Percentiles rank a stretch among this genome's conserved stretches.
phyloP scores from a whole-genome alignment of 2,888 invertebrate genomes.

The Mythimna lalbum region DNA sequence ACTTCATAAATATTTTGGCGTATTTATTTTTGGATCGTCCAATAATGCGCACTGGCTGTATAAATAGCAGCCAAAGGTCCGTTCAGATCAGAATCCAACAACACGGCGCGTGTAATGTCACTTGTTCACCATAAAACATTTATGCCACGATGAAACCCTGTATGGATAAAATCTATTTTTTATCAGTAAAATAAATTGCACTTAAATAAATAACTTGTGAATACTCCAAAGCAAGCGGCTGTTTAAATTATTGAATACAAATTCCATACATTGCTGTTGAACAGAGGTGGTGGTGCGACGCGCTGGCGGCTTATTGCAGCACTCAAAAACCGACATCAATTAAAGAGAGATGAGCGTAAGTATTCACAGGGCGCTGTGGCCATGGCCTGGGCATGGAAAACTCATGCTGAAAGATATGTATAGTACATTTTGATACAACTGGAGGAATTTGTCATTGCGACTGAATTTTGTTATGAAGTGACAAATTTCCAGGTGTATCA shows the following conservation, averaged over 20 bases:
- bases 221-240: slow-evolving; percentile 72
- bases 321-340: slow-evolving; percentile 88
- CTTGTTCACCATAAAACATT: slow-evolving; percentile 68
- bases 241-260: slow-evolving; percentile 86
- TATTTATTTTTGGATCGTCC: slow-evolving; percentile 42
- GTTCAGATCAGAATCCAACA: slow-evolving; percentile 58
- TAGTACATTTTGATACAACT: no score
- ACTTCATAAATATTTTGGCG: slow-evolving; percentile 54
- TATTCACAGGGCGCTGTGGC: slow-evolving; percentile 59
- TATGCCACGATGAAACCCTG: slow-evolving; percentile 63
- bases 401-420: slow-evolving; percentile 2
- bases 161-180: slow-evolving; percentile 71
- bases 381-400: slow-evolving; percentile 22
- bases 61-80: slow-evolving; percentile 51
- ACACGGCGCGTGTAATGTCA: slow-evolving; percentile 64
- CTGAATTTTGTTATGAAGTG: no score
- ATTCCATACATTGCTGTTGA: slow-evolving; percentile 83
- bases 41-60: slow-evolving; percentile 42
- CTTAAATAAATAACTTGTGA: slow-evolving; percentile 75
- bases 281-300: slow-evolving; percentile 80
- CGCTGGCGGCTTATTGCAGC: slow-evolving; percentile 82
- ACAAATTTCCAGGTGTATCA: no score
- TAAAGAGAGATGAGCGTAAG: slow-evolving; percentile 80
- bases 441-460: no score
- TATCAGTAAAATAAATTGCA: slow-evolving; percentile 73